Evolutionary conservation across 2,113 vertebrate genomes (phyloP).

Genomic region (Odocoileus hemionus): DNA sequence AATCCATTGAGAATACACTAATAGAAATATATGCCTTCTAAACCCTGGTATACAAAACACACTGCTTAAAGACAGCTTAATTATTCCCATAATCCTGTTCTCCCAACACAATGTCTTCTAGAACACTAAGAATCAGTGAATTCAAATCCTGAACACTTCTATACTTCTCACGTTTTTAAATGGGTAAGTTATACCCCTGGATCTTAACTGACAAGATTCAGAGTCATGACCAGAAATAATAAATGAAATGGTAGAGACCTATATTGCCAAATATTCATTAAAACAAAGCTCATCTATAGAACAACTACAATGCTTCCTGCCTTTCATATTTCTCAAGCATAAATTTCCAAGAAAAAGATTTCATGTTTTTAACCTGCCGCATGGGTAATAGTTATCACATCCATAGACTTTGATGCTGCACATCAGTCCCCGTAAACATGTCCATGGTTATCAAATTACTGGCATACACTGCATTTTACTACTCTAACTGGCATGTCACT

Average conservation of each 20-base stretch:
- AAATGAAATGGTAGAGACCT: background rate
- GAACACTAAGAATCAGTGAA: background rate
- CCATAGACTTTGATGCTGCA: background rate
- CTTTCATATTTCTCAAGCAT: background rate
- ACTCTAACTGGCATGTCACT: constrained; percentile 3
- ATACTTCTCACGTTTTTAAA: background rate
- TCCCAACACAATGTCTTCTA: background rate
- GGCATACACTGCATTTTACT: background rate
- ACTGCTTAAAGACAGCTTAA: background rate
- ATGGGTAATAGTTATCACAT: background rate
- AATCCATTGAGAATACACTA: background rate
- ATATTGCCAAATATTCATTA: background rate
- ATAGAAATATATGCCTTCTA: background rate
- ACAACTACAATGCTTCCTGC: background rate
- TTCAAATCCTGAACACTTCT: background rate
- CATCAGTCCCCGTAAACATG: background rate
- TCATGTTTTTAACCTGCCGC: background rate
- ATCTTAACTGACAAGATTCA: background rate
- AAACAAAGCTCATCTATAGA: background rate
- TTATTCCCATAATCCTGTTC: background rate
- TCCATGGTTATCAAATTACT: background rate
- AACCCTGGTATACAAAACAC: background rate
- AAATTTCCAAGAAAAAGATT: background rate
- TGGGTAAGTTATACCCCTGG: background rate
- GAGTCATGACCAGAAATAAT: background rate